Percentiles rank a stretch among this genome's conserved stretches.
Evolutionary conservation across 2,888 invertebrate genomes (phyloP).

Genomic region (Chymomyza amoena): DNA sequence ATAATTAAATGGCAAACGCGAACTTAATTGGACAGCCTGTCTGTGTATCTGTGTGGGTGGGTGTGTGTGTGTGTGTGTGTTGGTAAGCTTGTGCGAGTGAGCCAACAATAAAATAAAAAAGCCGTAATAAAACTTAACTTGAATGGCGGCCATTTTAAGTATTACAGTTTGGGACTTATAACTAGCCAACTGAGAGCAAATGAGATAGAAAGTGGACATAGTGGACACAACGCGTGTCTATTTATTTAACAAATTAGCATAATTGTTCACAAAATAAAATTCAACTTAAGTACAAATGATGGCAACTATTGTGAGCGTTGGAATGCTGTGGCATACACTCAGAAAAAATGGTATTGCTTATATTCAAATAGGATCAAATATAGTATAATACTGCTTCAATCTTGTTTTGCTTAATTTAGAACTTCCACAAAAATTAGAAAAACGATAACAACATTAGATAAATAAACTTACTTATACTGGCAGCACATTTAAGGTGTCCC

Average conservation of each 20-base stretch:
- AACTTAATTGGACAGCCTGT: constrained; percentile 70
- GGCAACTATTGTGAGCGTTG: constrained; percentile 24
- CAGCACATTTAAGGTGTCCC: too few relatives aligned
- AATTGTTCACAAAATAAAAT: constrained; percentile 76
- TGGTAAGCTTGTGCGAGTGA: constrained; percentile 25
- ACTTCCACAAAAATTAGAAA: too few relatives aligned
- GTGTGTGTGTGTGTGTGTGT: constrained; percentile 8
- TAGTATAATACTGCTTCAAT: too few relatives aligned
- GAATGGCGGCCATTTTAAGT: constrained; percentile 53
- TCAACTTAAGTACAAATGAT: constrained; percentile 74
- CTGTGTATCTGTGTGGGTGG: constrained; percentile 11
- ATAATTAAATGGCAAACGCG: constrained; percentile 75
- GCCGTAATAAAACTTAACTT: constrained; percentile 69
- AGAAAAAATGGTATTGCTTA: background rate
- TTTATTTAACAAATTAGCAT: constrained; percentile 77
- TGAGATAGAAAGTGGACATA: constrained; percentile 8
- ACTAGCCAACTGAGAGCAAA: constrained; percentile 29
- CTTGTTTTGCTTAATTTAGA: too few relatives aligned
- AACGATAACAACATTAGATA: too few relatives aligned
- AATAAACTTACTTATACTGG: too few relatives aligned
- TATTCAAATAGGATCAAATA: too few relatives aligned
- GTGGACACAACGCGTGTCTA: constrained; percentile 53
- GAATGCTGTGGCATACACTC: background rate
- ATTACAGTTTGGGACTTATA: background rate
- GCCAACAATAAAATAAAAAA: constrained; percentile 65